phyloP scores from a whole-genome alignment of 2,888 invertebrate species.

The Hemicrepidius hirtus region DNA sequence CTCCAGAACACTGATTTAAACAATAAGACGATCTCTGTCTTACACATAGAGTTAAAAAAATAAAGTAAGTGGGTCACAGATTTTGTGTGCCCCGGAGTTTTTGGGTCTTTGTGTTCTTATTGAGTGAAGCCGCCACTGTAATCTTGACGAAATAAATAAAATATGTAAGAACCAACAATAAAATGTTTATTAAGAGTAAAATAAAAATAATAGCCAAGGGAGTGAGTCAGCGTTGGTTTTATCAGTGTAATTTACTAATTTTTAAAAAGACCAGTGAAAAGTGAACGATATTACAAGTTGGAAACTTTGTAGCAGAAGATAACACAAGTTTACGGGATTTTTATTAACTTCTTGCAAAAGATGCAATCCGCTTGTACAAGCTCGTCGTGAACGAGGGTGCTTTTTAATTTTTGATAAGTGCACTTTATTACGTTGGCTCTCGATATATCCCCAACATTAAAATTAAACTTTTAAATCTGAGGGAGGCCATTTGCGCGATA shows the following conservation, averaged over 20 bases:
- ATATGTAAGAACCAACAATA: neutral
- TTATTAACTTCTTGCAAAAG: conserved; percentile 61
- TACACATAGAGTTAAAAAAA: too few relatives aligned
- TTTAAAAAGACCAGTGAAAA: conserved; percentile 40
- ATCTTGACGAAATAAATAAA: neutral
- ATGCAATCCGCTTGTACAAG: conserved; percentile 54
- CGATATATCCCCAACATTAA: conserved; percentile 60
- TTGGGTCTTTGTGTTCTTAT: too few relatives aligned
- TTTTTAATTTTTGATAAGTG: conserved; percentile 62
- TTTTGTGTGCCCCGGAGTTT: too few relatives aligned
- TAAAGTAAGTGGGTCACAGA: too few relatives aligned
- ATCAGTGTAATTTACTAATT: conserved; percentile 44
- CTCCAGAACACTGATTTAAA: too few relatives aligned
- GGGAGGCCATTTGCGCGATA: conserved; percentile 56
- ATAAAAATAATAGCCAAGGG: conserved; percentile 7
- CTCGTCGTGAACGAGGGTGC: conserved; percentile 31
- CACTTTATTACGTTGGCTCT: conserved; percentile 57
- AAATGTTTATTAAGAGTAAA: neutral
- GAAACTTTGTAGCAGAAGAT: conserved; percentile 59
- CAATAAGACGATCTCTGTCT: too few relatives aligned
- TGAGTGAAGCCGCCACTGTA: too few relatives aligned
- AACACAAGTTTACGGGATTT: conserved; percentile 62
- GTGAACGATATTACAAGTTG: conserved; percentile 45
- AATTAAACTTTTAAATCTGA: conserved; percentile 63
- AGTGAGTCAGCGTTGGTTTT: neutral